phyloP scores from a whole-genome alignment of 1,140 invertebrate genomes.

The Mya arenaria region DNA sequence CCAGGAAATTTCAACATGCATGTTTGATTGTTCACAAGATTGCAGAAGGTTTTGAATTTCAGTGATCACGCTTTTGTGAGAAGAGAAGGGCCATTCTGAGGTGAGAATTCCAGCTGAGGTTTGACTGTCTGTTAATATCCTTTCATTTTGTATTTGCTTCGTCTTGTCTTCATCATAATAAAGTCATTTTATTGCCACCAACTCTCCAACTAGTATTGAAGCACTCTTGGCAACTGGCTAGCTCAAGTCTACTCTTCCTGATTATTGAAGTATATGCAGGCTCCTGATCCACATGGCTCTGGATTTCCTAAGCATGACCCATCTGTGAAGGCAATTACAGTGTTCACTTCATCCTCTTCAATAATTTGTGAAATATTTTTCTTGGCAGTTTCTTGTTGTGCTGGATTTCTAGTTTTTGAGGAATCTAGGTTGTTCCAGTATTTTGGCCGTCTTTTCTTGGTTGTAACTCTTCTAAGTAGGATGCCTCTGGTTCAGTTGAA shows the following conservation, averaged over 20 bases:
- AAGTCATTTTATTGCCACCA: constrained; percentile 5
- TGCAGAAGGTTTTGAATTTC: too few relatives aligned
- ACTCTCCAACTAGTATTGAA: constrained; percentile 22
- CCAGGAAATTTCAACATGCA: background rate
- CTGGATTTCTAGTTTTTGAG: background rate
- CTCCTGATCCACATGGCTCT: constrained; percentile 24
- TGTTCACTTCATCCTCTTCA: background rate
- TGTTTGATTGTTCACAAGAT: background rate
- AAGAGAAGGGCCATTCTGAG: background rate
- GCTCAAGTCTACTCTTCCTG: background rate
- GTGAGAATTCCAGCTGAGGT: background rate
- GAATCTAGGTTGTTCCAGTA: constrained; percentile 21
- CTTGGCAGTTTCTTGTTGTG: background rate
- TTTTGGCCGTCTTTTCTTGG: background rate
- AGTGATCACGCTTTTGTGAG: too few relatives aligned
- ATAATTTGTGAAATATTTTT: background rate
- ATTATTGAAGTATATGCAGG: background rate
- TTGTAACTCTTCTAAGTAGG: constrained; percentile 7
- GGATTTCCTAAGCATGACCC: constrained; percentile 21
- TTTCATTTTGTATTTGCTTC: background rate
- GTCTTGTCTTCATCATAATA: background rate
- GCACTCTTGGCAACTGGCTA: constrained; percentile 6
- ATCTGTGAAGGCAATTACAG: constrained; percentile 28
- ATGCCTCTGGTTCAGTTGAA: constrained; percentile 7
- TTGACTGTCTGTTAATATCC: constrained; percentile 22